Conservation (phyloP, 2,113 vertebrate species). For the Gymnogyps californianus region DNA sequence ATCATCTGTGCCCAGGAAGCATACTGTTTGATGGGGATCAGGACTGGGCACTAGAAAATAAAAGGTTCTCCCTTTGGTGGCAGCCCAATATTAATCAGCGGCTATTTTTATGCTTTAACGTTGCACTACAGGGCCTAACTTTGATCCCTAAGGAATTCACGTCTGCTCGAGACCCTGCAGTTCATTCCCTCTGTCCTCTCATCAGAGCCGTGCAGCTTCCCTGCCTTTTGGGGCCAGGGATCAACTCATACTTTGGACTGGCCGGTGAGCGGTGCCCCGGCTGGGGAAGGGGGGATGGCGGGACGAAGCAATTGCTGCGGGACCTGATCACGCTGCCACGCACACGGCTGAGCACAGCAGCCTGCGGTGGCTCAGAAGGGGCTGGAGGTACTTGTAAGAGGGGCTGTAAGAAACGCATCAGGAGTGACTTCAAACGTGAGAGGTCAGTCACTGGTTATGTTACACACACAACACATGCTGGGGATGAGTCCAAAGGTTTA, state of each 20-base stretch:
- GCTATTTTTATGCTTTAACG: background rate
- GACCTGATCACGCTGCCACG: fast-evolving
- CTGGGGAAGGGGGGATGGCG: background rate
- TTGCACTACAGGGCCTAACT: background rate
- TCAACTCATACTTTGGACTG: background rate
- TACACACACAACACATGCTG: fast-evolving
- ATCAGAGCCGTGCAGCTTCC: background rate
- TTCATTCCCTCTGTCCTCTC: background rate
- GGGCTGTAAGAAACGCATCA: background rate
- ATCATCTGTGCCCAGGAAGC: background rate
- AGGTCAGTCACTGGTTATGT: background rate
- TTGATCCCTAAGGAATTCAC: background rate
- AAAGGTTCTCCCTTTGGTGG: background rate
- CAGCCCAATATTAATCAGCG: background rate
- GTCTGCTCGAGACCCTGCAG: background rate
- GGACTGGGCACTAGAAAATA: background rate
- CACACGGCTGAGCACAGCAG: background rate
- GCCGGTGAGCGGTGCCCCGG: fast-evolving
- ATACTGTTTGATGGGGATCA: fast-evolving
- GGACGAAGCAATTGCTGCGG: fast-evolving
- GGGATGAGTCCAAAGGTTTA: background rate
- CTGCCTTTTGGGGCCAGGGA: background rate
- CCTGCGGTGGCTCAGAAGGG: background rate
- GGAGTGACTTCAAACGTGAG: fast-evolving
- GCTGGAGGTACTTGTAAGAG: background rate